Percentiles rank a stretch among this genome's conserved stretches.
Evolutionary conservation across 2,888 invertebrate species (phyloP).

Genomic region (Lithophane ornitopus): DNA sequence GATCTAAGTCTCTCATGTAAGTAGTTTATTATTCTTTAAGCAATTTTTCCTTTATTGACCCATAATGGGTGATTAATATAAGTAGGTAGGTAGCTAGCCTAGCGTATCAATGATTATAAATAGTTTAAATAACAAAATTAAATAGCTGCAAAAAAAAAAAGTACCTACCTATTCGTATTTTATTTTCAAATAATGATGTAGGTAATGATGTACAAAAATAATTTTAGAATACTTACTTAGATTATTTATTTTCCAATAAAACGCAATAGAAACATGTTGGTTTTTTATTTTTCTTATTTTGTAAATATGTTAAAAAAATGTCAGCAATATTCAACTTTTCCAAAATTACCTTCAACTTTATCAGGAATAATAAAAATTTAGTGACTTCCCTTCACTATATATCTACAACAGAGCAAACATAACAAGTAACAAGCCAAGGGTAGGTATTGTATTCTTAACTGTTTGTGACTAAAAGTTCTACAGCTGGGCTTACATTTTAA

Average conservation of each 20-base stretch:
- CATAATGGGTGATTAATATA: not conserved
- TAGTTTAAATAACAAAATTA: not conserved
- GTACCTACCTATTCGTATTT: not conserved
- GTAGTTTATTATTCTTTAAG: not conserved
- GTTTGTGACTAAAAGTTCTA: not conserved
- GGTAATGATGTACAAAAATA: constrained; percentile 29
- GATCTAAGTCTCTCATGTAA: not conserved
- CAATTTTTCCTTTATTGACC: not conserved
- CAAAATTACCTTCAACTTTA: not conserved
- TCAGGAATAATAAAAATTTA: not conserved
- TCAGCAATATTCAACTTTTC: not conserved
- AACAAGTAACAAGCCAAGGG: too few relatives aligned
- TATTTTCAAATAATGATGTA: not conserved
- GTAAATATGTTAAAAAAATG: not conserved
- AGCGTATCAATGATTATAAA: too few relatives aligned
- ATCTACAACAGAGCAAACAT: not conserved
- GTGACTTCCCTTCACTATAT: not conserved
- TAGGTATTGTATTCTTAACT: not conserved
- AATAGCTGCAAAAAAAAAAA: not conserved
- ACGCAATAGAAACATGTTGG: not conserved
- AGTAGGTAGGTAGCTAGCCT: not conserved
- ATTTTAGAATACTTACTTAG: not conserved
- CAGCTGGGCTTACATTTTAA: not conserved
- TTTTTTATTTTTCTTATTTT: constrained; percentile 5
- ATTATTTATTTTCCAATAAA: constrained; percentile 33